These are phyloP conservation scores for Miltochrista miniata DNA, from an alignment of 2,888 invertebrate species.

Conservation along the genomic window DNA sequence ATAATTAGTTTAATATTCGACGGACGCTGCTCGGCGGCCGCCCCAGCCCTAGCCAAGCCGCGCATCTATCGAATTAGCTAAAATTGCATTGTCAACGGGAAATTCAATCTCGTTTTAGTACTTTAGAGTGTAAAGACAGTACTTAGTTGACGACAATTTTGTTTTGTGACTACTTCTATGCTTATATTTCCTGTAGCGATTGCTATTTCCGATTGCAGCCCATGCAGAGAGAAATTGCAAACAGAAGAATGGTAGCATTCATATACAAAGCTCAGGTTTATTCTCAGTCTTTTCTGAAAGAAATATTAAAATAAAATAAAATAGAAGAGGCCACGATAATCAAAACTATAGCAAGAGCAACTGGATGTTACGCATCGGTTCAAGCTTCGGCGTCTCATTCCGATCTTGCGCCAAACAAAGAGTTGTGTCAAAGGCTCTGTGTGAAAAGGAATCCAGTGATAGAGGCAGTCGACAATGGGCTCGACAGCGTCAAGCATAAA, in stretches of 20 bases:
- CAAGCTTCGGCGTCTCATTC: constrained; percentile 70
- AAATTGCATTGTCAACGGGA: constrained; percentile 70
- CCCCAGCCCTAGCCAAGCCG: constrained; percentile 32
- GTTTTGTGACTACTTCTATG: no score
- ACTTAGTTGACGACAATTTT: no score
- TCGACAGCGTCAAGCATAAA: constrained; percentile 39
- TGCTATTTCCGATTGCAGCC: no score
- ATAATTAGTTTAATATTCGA: constrained; percentile 76
- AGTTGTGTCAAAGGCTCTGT: constrained; percentile 77
- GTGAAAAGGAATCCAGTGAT: constrained; percentile 82
- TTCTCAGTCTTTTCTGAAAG: constrained; percentile 11
- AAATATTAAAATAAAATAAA: constrained; percentile 38
- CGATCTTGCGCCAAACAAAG: constrained; percentile 80
- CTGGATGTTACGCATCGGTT: constrained; percentile 74
- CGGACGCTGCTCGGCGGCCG: constrained; percentile 27
- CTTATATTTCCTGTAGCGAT: no score
- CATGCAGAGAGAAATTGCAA: not conserved
- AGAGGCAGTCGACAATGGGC: constrained; percentile 82
- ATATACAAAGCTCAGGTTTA: constrained; percentile 1
- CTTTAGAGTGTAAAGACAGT: constrained; percentile 2
- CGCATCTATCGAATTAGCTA: constrained; percentile 67
- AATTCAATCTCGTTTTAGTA: not conserved
- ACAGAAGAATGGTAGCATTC: constrained; percentile 3
- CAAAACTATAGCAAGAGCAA: constrained; percentile 50
- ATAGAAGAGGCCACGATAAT: constrained; percentile 46